Evolutionary conservation across 2,888 invertebrate species (phyloP).

Genomic region (Lycophotia porphyrea): DNA sequence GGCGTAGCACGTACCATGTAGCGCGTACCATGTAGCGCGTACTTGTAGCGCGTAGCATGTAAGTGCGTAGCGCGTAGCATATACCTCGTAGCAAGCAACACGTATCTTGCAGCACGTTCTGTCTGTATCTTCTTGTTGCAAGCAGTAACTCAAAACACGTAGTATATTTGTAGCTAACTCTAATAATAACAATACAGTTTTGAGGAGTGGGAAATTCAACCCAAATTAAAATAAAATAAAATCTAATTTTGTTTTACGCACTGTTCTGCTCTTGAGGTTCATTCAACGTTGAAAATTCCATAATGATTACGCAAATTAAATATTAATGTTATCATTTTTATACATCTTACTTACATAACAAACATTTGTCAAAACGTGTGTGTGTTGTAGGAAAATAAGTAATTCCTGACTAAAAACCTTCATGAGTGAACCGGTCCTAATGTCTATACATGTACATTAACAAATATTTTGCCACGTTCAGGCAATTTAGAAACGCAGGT

Average conservation of each 20-base stretch:
- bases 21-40: neutral
- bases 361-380: constrained; percentile 26
- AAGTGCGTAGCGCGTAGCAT: neutral
- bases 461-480: neutral
- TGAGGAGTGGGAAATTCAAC: neutral
- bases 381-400: neutral
- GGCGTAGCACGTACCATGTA: neutral
- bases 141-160: neutral
- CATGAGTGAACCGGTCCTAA: constrained; percentile 9
- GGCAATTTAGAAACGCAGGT: neutral
- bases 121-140: neutral
- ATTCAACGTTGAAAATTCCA: constrained; percentile 1
- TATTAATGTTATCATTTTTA: neutral
- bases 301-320: constrained; percentile 7
- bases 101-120: neutral
- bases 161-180: neutral
- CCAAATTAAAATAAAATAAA: neutral
- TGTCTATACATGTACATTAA: neutral
- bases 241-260: neutral
- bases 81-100: neutral
- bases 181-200: neutral
- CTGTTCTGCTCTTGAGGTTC: neutral
- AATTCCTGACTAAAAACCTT: constrained; percentile 10
- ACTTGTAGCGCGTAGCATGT: neutral
- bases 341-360: constrained; percentile 8